Evolutionary conservation across 2,797 vertebrate genomes (phyloP).

Genomic region (Okamejei kenojei): DNA sequence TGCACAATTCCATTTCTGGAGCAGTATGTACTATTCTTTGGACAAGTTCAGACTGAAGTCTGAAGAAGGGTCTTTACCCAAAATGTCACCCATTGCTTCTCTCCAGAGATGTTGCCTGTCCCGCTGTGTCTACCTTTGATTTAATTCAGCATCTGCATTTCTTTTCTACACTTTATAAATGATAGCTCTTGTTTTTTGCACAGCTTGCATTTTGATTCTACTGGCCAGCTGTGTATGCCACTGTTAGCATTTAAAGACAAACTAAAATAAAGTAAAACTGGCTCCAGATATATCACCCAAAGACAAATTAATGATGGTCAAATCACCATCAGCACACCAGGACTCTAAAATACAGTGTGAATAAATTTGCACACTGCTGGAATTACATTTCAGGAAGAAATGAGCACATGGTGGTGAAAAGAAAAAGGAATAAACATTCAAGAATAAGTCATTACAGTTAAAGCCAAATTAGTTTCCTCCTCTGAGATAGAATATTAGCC

Average conservation of each 20-base stretch:
- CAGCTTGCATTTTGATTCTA: neutral
- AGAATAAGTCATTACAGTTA: neutral
- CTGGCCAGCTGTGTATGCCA: too few species aligned
- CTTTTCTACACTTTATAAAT: too few species aligned
- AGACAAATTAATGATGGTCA: neutral
- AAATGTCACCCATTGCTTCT: too few species aligned
- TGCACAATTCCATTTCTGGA: too few species aligned
- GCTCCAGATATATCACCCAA: neutral
- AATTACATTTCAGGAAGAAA: neutral
- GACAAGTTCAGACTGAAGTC: too few species aligned
- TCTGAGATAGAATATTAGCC: neutral
- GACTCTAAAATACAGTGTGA: neutral
- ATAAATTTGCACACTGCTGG: neutral
- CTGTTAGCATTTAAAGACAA: neutral
- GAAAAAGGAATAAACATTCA: neutral
- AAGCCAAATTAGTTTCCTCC: neutral
- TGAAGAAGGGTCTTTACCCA: too few species aligned
- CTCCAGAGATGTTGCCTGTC: too few species aligned
- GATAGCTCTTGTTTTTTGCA: neutral
- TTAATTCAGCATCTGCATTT: too few species aligned
- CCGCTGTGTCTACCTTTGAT: too few species aligned
- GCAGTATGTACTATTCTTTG: neutral
- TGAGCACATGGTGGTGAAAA: neutral
- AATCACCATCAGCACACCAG: neutral
- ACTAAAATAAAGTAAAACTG: neutral